Base-by-base conservation (phyloP, 2,113 vertebrate species). In the Lasiurus cinereus region DNA sequence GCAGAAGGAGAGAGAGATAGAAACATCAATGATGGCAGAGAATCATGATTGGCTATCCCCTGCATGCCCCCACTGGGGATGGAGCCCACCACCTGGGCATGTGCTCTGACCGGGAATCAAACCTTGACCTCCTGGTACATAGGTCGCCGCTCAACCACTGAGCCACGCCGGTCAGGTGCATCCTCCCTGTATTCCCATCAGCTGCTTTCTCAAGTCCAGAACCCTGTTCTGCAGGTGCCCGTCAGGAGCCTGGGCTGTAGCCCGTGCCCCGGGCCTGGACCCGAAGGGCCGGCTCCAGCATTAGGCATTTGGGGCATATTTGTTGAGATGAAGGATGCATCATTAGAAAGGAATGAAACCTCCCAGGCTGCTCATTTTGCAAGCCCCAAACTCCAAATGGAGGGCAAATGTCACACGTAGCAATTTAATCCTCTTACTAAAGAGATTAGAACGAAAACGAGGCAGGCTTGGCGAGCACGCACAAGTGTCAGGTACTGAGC, bases 271-370 rank as follows among this genome's bases (percentile, higher is more conserved):
- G 48, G 66, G 31, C 92, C 80, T 84, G 76, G 36, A 88, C 70
- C 59, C 84, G 46, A 11, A 83, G 43, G 9, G 13, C 70, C 86
- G 86, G 33, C 83, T 83, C 79, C 86, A 66, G 14, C 21, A 62
- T 83, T 39, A 56, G 36, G 39, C 52, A 77, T 90, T 80, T 87
- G 67, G 56, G n/a, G 50, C 64, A 84, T 92, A 94, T 85, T 73
- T 95, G 39, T 93, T 4, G 8, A 72, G 86, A 94, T 92, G 62
- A 88, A 93, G 33, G 92, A 90, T 78, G n/a, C 74, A 79, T 86
- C 79, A 83, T 83, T 91, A 78, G 88, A 90, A 96, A 96, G 84
- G 73, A 93, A 93, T 79, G 48, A 94, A 46, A 77, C 43, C 72
- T 33, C 83, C 21, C 24, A 62, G 80, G 43, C 77, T 46, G 62